phyloP scores from a whole-genome alignment of 2,888 invertebrate genomes.

The Lasioglossum calceatum region DNA sequence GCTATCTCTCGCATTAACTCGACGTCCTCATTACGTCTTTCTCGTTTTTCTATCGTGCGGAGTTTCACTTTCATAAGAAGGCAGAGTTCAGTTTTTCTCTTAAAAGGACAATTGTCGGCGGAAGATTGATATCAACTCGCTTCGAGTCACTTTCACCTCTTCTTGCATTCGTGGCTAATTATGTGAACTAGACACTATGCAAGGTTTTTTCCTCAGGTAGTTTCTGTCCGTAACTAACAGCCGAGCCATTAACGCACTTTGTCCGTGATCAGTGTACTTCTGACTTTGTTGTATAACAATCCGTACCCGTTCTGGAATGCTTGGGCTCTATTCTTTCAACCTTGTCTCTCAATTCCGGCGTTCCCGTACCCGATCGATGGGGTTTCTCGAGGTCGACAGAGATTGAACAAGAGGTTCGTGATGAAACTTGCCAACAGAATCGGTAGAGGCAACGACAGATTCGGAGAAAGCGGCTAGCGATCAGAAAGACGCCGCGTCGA shows the following conservation, averaged over 20 bases:
- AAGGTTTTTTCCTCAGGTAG: neutral
- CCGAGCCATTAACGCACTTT: slow-evolving; percentile 1
- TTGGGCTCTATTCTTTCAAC: neutral
- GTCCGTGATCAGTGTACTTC: neutral
- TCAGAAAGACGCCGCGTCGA: slow-evolving; percentile 13
- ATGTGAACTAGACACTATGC: slow-evolving; percentile 25
- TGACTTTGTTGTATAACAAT: slow-evolving; percentile 4
- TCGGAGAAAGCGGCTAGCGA: slow-evolving; percentile 29
- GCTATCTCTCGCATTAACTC: neutral
- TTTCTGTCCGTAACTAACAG: slow-evolving; percentile 24
- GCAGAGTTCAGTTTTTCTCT: slow-evolving; percentile 20
- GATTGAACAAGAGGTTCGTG: slow-evolving; percentile 12
- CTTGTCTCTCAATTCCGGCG: neutral
- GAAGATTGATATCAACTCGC: neutral
- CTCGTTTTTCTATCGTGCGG: slow-evolving; percentile 7
- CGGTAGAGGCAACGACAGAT: slow-evolving; percentile 64
- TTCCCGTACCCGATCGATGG: neutral
- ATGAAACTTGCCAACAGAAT: slow-evolving; percentile 54
- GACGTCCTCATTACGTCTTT: neutral
- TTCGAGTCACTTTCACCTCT: slow-evolving; percentile 38
- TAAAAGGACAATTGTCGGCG: slow-evolving; percentile 18
- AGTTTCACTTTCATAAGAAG: slow-evolving; percentile 21
- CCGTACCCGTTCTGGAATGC: neutral
- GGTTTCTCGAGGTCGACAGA: neutral
- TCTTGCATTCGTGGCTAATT: slow-evolving; percentile 20